phyloP scores from a whole-genome alignment of 2,113 vertebrate genomes.

The Aleadryas rufinucha region DNA sequence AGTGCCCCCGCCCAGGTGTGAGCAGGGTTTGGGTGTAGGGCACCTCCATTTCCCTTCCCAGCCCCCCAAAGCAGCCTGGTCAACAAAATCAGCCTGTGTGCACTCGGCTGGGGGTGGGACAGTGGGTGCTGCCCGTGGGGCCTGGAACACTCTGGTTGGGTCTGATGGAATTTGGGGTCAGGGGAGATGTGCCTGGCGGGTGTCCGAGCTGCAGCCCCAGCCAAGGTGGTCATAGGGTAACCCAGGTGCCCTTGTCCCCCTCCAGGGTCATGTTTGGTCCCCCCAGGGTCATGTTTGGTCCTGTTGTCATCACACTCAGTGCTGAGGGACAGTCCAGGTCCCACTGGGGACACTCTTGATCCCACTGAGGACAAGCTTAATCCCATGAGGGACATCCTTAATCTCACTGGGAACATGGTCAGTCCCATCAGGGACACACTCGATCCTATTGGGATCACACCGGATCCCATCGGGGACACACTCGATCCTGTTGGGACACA shows the following conservation, averaged over 20 bases:
- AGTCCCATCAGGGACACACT: not conserved
- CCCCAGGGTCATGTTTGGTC: not conserved
- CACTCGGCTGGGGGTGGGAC: not conserved
- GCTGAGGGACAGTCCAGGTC: not conserved
- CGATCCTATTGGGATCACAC: not conserved
- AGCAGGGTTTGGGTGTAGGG: not conserved
- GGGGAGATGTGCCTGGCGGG: not conserved
- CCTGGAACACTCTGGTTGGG: no score
- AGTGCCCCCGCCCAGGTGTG: fast-evolving
- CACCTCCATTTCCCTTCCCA: fast-evolving
- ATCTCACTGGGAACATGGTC: fast-evolving
- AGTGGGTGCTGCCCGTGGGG: not conserved
- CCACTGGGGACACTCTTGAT: not conserved
- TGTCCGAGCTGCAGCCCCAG: not conserved
- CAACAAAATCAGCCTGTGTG: not conserved
- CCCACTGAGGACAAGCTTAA: not conserved
- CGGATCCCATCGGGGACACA: not conserved
- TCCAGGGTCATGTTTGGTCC: no score
- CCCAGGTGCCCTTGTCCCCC: no score
- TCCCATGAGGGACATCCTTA: not conserved
- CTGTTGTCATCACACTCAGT: not conserved
- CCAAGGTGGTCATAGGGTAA: not conserved
- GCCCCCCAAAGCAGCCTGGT: not conserved
- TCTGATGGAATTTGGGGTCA: not conserved
- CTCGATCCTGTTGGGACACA: not conserved